These are phyloP conservation scores for Cotesia chilonis DNA, from an alignment of 1,140 invertebrate species.

Conservation along the genomic window DNA sequence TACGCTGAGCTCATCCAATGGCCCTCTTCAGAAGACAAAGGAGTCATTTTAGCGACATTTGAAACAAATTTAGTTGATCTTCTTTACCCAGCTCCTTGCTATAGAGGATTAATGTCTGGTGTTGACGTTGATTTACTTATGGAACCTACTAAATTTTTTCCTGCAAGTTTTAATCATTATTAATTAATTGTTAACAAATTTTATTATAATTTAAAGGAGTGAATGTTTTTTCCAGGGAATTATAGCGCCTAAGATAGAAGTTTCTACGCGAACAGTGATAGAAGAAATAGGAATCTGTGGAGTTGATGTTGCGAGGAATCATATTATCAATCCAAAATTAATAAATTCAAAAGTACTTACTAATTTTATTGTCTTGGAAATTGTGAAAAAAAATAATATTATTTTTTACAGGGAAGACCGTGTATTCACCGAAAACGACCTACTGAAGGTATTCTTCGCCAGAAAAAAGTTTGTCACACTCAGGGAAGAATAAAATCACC, in stretches of 20 bases:
- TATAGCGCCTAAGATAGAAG: constrained; percentile 70
- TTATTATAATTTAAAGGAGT: constrained; percentile 1
- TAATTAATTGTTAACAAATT: not conserved
- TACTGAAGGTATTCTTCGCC: constrained; percentile 51
- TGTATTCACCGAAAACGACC: constrained; percentile 46
- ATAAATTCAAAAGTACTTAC: constrained; percentile 56
- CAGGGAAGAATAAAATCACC: constrained; percentile 42
- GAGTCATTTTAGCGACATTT: constrained; percentile 70
- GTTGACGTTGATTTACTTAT: constrained; percentile 74
- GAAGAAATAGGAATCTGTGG: constrained; percentile 60
- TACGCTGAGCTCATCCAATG: constrained; percentile 74
- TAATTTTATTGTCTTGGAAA: too few relatives aligned
- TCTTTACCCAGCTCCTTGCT: constrained; percentile 69
- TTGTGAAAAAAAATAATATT: constrained; percentile 9
- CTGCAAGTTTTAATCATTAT: constrained; percentile 60
- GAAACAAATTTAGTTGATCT: constrained; percentile 71
- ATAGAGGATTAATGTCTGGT: constrained; percentile 59
- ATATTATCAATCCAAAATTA: constrained; percentile 60
- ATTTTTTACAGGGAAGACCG: constrained; percentile 40
- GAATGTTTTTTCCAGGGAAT: constrained; percentile 64
- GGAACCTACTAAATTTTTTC: constrained; percentile 72
- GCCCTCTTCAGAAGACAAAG: constrained; percentile 60
- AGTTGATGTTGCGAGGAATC: constrained; percentile 34
- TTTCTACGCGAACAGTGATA: constrained; percentile 67
- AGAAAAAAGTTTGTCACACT: constrained; percentile 59